Percentiles rank a stretch among this genome's conserved stretches.
phyloP scores from a whole-genome alignment of 2,888 invertebrate genomes.

The Tuberolachnus salignus region DNA sequence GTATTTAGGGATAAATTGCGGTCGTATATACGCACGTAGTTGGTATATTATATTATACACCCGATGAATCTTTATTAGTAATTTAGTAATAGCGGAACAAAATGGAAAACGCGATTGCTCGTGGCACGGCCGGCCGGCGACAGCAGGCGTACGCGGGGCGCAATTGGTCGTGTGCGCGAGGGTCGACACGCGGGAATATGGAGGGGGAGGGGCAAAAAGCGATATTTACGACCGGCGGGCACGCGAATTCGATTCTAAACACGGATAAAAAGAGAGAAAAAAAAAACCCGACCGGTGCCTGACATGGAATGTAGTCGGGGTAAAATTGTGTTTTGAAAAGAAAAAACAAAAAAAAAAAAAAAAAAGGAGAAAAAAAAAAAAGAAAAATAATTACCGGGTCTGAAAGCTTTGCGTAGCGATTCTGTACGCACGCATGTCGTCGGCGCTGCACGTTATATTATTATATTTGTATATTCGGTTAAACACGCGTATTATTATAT shows the following conservation, averaged over 20 bases:
- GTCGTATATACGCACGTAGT: not conserved
- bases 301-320: conserved; percentile 22
- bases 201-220: not conserved
- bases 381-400: conserved; percentile 54
- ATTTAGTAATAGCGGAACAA: conserved; percentile 47
- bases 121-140: conserved; percentile 33
- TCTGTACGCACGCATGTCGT: conserved; percentile 52
- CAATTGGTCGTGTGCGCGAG: not conserved
- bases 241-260: conserved; percentile 55
- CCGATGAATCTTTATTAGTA: conserved; percentile 50
- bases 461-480: too few species aligned
- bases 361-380: conserved; percentile 15
- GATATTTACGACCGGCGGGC: conserved; percentile 47
- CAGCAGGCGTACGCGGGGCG: not conserved
- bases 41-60: not conserved
- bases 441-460: conserved; percentile 29
- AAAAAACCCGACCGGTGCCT: conserved; percentile 50
- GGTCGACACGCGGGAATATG: not conserved
- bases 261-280: conserved; percentile 55
- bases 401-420: conserved; percentile 47
- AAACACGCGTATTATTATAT: too few species aligned
- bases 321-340: conserved; percentile 40
- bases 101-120: conserved; percentile 47
- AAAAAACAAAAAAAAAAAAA: conserved; percentile 7
- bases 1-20: not conserved